Conservation (phyloP, 2,888 invertebrate species). For the Limenitis camilla region DNA sequence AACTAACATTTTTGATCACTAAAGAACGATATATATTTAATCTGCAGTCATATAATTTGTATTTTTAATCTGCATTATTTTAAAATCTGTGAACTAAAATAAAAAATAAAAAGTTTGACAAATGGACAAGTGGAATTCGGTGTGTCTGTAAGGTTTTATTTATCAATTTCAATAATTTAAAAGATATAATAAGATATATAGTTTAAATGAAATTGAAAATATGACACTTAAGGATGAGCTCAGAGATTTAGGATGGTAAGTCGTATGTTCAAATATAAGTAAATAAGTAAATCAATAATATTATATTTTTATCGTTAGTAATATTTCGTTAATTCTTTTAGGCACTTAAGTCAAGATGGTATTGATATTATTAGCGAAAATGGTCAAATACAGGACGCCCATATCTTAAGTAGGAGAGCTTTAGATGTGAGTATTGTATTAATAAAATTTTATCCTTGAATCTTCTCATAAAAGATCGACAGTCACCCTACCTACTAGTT, state of each 20-base stretch:
- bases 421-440: conserved; percentile 77
- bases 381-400: conserved; percentile 76
- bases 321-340: conserved; percentile 54
- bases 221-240: conserved; percentile 79
- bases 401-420: conserved; percentile 77
- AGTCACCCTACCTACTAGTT: conserved; percentile 5
- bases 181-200: no score
- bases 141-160: conserved; percentile 52
- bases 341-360: conserved; percentile 84
- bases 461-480: conserved; percentile 12
- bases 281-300: neutral
- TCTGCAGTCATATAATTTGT: neutral
- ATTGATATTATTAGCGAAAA: conserved; percentile 78
- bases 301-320: conserved; percentile 21
- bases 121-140: conserved; percentile 37
- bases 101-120: conserved; percentile 16
- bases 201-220: conserved; percentile 51
- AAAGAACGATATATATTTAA: no score
- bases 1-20: no score
- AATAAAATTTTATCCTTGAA: conserved; percentile 21
- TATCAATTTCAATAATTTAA: conserved; percentile 50
- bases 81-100: conserved; percentile 3
- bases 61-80: neutral
- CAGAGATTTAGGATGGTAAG: conserved; percentile 80
- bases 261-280: conserved; percentile 19